Conservation (phyloP, 2,888 invertebrate species). For the Boloria euphrosyne region DNA sequence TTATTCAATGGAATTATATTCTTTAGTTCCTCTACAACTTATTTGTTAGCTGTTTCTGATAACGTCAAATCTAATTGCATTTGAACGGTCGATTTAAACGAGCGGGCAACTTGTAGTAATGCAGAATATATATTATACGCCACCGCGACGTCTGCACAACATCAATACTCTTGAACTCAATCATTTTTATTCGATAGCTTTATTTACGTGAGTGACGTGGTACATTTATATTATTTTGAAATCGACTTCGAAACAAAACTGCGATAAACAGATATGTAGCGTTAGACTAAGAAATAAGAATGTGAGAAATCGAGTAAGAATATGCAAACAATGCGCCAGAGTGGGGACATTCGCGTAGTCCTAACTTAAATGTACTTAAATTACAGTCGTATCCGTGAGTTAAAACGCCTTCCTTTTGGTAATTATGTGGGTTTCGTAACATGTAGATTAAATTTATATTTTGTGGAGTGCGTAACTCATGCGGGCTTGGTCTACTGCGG, state of each 20-base stretch:
- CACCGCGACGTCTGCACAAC: slow-evolving; percentile 25
- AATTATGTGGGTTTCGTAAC: slow-evolving; percentile 63
- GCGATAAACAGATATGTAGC: slow-evolving; percentile 50
- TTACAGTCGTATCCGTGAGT: slow-evolving; percentile 63
- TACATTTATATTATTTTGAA: slow-evolving; percentile 21
- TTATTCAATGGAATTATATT: neutral
- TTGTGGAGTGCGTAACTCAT: slow-evolving; percentile 63
- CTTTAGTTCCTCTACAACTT: neutral
- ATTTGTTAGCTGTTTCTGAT: slow-evolving; percentile 27
- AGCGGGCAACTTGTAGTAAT: slow-evolving; percentile 26
- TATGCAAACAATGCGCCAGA: slow-evolving; percentile 61
- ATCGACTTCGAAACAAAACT: slow-evolving; percentile 54
- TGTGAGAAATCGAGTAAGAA: slow-evolving; percentile 70
- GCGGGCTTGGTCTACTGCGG: slow-evolving; percentile 64
- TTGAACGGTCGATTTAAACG: slow-evolving; percentile 21
- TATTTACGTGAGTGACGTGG: slow-evolving; percentile 18
- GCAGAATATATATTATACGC: slow-evolving; percentile 23
- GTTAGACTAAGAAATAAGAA: slow-evolving; percentile 55
- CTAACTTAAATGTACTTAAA: slow-evolving; percentile 59
- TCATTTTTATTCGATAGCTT: slow-evolving; percentile 14
- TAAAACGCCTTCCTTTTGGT: slow-evolving; percentile 65
- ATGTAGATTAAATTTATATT: slow-evolving; percentile 58
- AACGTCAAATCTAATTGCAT: slow-evolving; percentile 45
- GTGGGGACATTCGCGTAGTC: slow-evolving; percentile 51
- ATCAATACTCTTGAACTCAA: slow-evolving; percentile 20